phyloP scores from a whole-genome alignment of 2,797 vertebrate species.

The Fistularia tabacaria region DNA sequence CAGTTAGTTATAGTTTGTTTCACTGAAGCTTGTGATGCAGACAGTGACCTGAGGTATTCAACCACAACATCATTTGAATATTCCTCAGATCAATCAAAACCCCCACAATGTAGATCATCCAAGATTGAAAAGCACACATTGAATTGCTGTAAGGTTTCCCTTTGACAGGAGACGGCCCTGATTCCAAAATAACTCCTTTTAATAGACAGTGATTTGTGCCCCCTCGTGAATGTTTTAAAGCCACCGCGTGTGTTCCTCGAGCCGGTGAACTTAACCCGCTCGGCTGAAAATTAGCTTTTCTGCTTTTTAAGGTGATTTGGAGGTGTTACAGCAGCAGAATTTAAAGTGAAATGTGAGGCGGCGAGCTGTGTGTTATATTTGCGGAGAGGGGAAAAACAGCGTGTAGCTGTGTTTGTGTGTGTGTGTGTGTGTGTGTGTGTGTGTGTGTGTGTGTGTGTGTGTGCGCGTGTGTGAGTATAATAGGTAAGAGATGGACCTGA shows the following conservation, averaged over 20 bases:
- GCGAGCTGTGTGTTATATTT: constrained; percentile 16
- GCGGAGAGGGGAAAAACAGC: constrained; percentile 1
- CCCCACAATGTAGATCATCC: too few species aligned
- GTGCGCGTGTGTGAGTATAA: constrained; percentile 20
- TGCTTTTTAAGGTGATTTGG: constrained; percentile 28
- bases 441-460: constrained; percentile 6
- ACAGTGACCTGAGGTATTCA: too few species aligned
- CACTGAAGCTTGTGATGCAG: too few species aligned
- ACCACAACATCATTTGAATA: too few species aligned
- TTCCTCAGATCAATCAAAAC: too few species aligned
- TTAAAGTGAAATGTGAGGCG: constrained; percentile 24
- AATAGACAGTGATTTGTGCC: constrained; percentile 4
- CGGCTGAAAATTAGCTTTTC: constrained; percentile 34
- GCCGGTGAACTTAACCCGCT: constrained; percentile 45
- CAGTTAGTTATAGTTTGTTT: too few species aligned
- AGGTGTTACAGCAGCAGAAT: constrained; percentile 24
- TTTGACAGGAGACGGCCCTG: too few species aligned
- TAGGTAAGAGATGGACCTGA: constrained; percentile 38
- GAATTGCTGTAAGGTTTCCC: too few species aligned
- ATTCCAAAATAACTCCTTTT: too few species aligned
- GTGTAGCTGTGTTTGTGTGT: too few species aligned
- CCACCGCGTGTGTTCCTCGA: constrained; percentile 23
- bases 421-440: constrained; percentile 2
- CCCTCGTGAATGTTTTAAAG: constrained; percentile 48
- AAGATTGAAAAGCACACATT: too few species aligned